These are phyloP conservation scores for Drosophila mayaguana DNA, from an alignment of 2,888 invertebrate species.

Conservation along the genomic window DNA sequence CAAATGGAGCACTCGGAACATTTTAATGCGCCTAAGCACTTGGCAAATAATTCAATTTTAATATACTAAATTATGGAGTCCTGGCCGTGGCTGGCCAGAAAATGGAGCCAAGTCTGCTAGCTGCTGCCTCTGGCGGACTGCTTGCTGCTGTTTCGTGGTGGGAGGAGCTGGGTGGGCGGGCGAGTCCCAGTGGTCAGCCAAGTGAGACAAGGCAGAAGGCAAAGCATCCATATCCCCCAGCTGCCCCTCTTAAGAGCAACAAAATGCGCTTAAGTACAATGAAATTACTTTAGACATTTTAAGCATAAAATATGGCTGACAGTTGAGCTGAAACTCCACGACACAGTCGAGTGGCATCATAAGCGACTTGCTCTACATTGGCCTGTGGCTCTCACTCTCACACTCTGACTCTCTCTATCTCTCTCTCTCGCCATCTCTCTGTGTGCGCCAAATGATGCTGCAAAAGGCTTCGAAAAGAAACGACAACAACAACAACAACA, in stretches of 20 bases:
- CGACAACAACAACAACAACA: slow-evolving; percentile 8
- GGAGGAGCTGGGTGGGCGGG: neutral
- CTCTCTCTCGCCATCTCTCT: neutral
- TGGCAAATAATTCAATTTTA: slow-evolving; percentile 75
- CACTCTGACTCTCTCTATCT: neutral
- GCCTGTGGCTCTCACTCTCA: neutral
- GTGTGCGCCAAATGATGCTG: slow-evolving; percentile 57
- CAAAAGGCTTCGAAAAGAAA: slow-evolving; percentile 42
- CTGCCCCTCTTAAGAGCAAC: slow-evolving; percentile 12
- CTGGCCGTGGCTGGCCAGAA: slow-evolving; percentile 3
- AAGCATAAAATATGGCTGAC: slow-evolving; percentile 80
- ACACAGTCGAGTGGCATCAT: slow-evolving; percentile 46
- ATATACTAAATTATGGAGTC: slow-evolving; percentile 60
- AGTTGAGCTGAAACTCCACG: slow-evolving; percentile 62
- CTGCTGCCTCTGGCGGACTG: no score
- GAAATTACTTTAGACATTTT: slow-evolving; percentile 79
- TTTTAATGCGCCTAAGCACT: slow-evolving; percentile 53
- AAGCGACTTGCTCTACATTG: slow-evolving; percentile 20
- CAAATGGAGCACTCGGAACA: slow-evolving; percentile 13
- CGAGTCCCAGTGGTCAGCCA: slow-evolving; percentile 39
- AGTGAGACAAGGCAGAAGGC: slow-evolving; percentile 28
- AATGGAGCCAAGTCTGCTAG: no score
- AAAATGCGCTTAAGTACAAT: slow-evolving; percentile 67
- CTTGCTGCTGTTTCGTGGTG: neutral
- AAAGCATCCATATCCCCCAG: slow-evolving; percentile 16